These are phyloP conservation scores for Nestor notabilis DNA, from an alignment of 2,113 vertebrate genomes.

Conservation along the genomic window DNA sequence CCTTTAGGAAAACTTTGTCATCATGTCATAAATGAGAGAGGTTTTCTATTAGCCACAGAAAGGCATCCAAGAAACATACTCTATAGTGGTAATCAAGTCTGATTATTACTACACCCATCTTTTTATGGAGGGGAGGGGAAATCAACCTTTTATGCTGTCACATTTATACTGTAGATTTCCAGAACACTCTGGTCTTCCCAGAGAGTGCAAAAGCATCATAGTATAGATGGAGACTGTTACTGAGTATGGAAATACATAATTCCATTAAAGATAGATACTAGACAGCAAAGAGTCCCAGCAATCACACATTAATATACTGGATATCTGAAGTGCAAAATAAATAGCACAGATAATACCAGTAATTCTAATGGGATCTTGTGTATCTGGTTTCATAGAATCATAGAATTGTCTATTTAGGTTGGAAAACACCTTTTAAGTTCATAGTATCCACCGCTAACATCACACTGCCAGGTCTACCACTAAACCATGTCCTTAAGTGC, in stretches of 20 bases:
- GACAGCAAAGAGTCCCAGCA: not conserved
- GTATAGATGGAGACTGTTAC: not conserved
- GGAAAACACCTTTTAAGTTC: not conserved
- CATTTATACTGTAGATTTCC: not conserved
- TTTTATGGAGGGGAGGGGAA: fast-evolving
- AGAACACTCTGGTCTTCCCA: not conserved
- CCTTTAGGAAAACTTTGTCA: constrained; percentile 37
- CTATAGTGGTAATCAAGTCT: not conserved
- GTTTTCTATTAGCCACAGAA: not conserved
- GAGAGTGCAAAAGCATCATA: not conserved
- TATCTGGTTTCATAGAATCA: not conserved
- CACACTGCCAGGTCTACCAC: not conserved
- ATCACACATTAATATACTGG: fast-evolving
- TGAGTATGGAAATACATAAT: not conserved
- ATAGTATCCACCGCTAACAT: fast-evolving
- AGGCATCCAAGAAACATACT: not conserved
- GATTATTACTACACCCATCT: not conserved
- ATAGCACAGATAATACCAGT: not conserved
- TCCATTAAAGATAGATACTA: not conserved
- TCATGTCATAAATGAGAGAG: not conserved
- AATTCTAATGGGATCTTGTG: not conserved
- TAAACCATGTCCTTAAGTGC: not conserved
- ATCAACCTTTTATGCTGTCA: not conserved
- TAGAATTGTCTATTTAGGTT: fast-evolving
- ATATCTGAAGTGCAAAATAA: not conserved